A percentile compares a stretch with the other conserved stretches of the same genome.
phyloP scores from a whole-genome alignment of 1,140 invertebrate species.

The Drosophila parabipectinata region DNA sequence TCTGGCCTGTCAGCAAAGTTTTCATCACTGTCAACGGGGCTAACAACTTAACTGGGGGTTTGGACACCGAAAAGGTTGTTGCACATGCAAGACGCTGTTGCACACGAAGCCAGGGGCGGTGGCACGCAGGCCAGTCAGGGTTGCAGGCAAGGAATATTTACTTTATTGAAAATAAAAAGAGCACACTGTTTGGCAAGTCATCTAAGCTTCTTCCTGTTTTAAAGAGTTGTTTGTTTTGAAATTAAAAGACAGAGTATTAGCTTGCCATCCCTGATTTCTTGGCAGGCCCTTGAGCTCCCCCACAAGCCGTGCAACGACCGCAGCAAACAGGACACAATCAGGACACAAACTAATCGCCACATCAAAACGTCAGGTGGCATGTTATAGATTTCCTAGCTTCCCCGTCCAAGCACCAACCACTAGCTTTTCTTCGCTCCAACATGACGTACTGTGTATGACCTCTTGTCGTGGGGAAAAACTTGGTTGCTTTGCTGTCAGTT shows the following conservation, averaged over 20 bases:
- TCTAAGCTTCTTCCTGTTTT: background rate
- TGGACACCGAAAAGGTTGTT: slow-evolving; percentile 25
- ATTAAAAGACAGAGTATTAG: background rate
- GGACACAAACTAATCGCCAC: slow-evolving; percentile 55
- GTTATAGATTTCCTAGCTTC: slow-evolving; percentile 55
- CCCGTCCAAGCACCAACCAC: slow-evolving; percentile 12
- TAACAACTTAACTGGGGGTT: slow-evolving; percentile 68
- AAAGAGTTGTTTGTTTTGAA: background rate
- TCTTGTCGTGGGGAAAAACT: slow-evolving; percentile 17
- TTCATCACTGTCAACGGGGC: slow-evolving; percentile 70
- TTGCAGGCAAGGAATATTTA: background rate
- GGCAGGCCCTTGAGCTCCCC: background rate
- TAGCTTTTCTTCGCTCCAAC: slow-evolving; percentile 34
- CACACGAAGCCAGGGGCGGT: slow-evolving; percentile 19
- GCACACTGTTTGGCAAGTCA: background rate
- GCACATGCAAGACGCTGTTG: slow-evolving; percentile 35
- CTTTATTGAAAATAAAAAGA: background rate
- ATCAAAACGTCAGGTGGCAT: slow-evolving; percentile 71
- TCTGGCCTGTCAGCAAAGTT: slow-evolving; percentile 70
- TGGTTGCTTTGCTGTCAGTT: slow-evolving; percentile 40
- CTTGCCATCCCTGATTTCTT: slow-evolving; percentile 11
- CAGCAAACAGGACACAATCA: slow-evolving; percentile 43
- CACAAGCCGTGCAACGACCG: slow-evolving; percentile 8
- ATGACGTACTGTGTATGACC: slow-evolving; percentile 51
- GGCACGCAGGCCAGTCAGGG: slow-evolving; percentile 31